Percentiles rank a stretch among this genome's conserved stretches.
Conservation (phyloP, 2,888 invertebrate genomes). For the Latheticus oryzae region DNA sequence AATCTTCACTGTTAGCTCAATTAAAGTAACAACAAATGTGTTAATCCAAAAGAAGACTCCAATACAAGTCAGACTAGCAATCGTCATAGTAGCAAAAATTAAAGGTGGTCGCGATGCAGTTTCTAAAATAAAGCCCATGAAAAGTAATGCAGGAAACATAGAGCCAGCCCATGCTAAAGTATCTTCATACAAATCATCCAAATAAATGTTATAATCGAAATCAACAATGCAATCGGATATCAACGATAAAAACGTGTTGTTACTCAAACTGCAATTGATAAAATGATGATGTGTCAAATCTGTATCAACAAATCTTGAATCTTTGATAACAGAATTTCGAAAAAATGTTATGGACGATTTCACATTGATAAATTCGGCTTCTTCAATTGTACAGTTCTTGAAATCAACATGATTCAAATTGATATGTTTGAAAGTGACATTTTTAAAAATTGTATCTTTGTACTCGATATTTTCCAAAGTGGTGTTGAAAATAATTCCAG, state of each 20-base stretch:
- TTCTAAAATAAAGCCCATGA: constrained; percentile 62
- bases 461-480: constrained; percentile 76
- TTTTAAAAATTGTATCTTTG: constrained; percentile 70
- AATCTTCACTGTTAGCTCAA: constrained; percentile 65
- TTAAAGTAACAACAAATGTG: constrained; percentile 58
- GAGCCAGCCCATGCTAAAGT: constrained; percentile 63
- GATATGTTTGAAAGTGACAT: constrained; percentile 76
- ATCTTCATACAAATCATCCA: constrained; percentile 66
- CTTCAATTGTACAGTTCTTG: constrained; percentile 76
- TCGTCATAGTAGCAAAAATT: constrained; percentile 60
- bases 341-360: constrained; percentile 79
- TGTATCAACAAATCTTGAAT: constrained; percentile 78
- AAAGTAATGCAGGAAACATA: constrained; percentile 65
- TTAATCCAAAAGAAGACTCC: constrained; percentile 68
- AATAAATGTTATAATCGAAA: constrained; percentile 71
- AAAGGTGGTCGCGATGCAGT: constrained; percentile 56
- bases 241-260: constrained; percentile 67
- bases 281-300: constrained; percentile 73
- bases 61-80: constrained; percentile 67
- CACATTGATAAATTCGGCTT: constrained; percentile 77
- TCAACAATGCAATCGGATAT: constrained; percentile 63
- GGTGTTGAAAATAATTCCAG: constrained; percentile 67
- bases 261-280: constrained; percentile 69
- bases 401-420: constrained; percentile 80
- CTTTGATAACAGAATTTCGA: constrained; percentile 71